Evolutionary conservation across 2,888 invertebrate genomes (phyloP), one percentile per base, ranked within the genome.

Genomic region (Creontiades dilutus): DNA sequence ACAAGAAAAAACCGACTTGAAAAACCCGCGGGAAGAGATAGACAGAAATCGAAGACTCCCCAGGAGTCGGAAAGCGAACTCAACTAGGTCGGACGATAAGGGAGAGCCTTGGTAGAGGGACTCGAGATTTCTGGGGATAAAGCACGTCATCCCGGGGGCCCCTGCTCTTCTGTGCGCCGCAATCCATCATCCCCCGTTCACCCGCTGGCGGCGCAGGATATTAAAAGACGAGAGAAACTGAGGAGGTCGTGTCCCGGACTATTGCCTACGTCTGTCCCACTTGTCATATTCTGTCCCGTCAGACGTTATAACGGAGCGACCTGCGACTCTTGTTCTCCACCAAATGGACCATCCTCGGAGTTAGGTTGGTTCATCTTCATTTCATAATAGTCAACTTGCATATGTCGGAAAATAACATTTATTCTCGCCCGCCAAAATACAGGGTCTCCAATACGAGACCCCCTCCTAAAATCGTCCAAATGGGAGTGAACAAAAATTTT

Each of bases 61-160:
- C 52, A 61, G 19, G 52, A 52, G 52, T 61, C n/a, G 19, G 61
- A 57, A 57, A 68, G 23, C 68, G 23, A n/a, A 23, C 23, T 23
- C 23, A 68, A 23, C 68, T 68, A 68, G 68, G 68, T 68, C 68
- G 68, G 23, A 27, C 68, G 68, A 68, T 68, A 68, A 68, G 68
- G 23, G 7, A 5, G 68, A 23, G 68, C 68, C 27, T 57, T 57
- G 11, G 19, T 23, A 68, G 68, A 23, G 61, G 68, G 68, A 68
- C 68, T 68, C 68, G 68, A 68, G 68, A 68, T 68, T 68, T 68
- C 68, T 23, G 23, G 68, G 68, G 68, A 68, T 68, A 68, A 68
- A 23, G 68, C 68, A 68, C 68, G 68, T 23, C 68, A 68, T 19
- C 23, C 68, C 11, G 68, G 57, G 68, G 5, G 68, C 68, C 68